Base-by-base conservation (phyloP, 1,140 invertebrate genomes). In the Tetragnatha versicolor region DNA sequence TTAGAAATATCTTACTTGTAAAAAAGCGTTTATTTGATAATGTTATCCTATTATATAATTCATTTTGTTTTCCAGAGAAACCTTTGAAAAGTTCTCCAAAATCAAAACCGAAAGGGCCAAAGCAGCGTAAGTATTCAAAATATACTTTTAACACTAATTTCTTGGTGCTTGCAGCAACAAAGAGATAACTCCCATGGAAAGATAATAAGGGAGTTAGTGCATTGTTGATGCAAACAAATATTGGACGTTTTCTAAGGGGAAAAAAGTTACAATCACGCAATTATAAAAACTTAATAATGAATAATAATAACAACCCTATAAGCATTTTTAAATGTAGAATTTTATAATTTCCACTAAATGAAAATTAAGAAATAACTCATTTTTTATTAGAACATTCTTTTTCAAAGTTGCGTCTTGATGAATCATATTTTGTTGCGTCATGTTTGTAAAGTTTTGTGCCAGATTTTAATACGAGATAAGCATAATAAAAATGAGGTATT, bases 31-130 rank as follows among this genome's bases (percentile, higher is more conserved):
- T 25, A 55, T 12, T 1, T 25, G 51, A 3, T 22, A 25, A 55
- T 55, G 10, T 37, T 20, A 35, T n/a, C 0, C 3, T 14, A 17
- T 5, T 17, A 17, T 51, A 51, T 22, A 51, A 14, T n/a, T 51
- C 14, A 4, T 42, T 17, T 66, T 66, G 10, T 47, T 3, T 53
- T 51, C 2, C 49, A 69, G 66, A 69, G 37, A 69, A 37, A 14
- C 66, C 66, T 2, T 31, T 69, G 22, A 69, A 53, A 20, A 45
- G 31, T 35, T 17, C 66, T 2, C 1, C 66, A 25, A 69, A 14
- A 53, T 49, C 66, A 37, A 69, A 69, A 53, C 47, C n/a, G n/a
- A 69, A 69, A 35, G 27, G 49, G 5, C 27, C 31, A 22, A 69
- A 69, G 14, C 47, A 53, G 39, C 10, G 66, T 69, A 53, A 53